Evolutionary conservation across 2,888 invertebrate genomes (phyloP), one percentile per base, ranked within the genome.

Genomic region (Ischnura elegans): DNA sequence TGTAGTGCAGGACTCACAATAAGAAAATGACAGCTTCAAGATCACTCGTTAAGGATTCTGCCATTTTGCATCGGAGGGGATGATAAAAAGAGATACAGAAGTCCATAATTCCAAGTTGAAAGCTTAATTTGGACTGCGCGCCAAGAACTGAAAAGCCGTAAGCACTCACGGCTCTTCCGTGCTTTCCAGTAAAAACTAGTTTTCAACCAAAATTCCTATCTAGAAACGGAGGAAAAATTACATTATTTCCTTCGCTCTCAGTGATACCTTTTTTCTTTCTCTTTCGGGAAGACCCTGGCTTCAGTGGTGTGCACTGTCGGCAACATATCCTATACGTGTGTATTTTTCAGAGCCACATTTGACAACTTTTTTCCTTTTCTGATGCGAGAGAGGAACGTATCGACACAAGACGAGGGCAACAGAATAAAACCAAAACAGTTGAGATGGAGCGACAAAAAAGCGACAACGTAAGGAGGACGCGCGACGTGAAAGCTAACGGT

Each of bases 371-470:
- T 76, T 76, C 29, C 61, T 61, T 61, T 61, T 61, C 61, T 76
- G 10, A 76, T 25, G 61, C 10, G 36, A 36, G 25, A 76, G 36
- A 76, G 76, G 25, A 16, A 36, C 13, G 25, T 36, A 13, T 76
- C 21, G 45, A 45, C 45, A 86, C 86, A n/a, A n/a, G 46, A 10
- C 76, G 29, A 76, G 76, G 76, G 51, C 29, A 87, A 51, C 51
- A 21, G 36, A 51, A 87, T 29, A 51, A 51, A 25, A 45, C 51
- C 47, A 87, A n/a, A 25, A 43, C 46, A 16, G 42, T 29, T 16
- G 87, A 51, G 42, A 87, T 55, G 8, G n/a, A n/a, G 55, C 21
- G 87, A 55, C 19, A 55, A 90, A 55, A 61, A 61, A 61, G 43
- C 25, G 1, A 55, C n/a, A 43, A 25, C 21, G 45, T 76, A 36